These are phyloP conservation scores for Corythornis vintsioides DNA, from an alignment of 2,113 vertebrate species.

Conservation along the genomic window DNA sequence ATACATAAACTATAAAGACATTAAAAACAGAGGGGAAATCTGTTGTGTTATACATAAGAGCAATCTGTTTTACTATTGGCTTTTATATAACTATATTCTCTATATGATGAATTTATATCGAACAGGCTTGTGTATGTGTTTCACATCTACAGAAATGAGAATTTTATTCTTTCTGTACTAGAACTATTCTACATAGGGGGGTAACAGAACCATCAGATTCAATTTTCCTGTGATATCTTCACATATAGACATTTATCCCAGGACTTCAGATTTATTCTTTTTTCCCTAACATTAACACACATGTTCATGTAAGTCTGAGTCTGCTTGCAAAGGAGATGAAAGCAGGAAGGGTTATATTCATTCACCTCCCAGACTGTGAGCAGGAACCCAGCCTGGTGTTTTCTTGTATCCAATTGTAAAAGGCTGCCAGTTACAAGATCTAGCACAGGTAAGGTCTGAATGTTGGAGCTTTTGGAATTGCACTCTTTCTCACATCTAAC, in stretches of 20 bases:
- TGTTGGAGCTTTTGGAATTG: background rate
- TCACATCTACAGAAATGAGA: background rate
- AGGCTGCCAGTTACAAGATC: background rate
- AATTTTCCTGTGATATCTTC: background rate
- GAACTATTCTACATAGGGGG: background rate
- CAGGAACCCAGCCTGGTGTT: accelerated
- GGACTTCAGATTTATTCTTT: background rate
- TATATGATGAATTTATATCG: background rate
- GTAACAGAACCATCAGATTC: background rate
- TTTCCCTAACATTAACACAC: background rate
- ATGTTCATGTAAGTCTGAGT: background rate
- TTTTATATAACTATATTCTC: background rate
- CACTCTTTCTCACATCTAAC: background rate
- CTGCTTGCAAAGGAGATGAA: background rate
- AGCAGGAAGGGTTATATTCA: background rate
- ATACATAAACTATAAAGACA: background rate
- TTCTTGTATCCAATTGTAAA: background rate
- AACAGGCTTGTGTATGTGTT: background rate
- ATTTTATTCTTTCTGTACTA: background rate
- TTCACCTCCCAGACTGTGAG: background rate
- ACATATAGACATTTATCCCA: background rate
- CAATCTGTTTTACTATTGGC: background rate
- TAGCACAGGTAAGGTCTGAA: background rate
- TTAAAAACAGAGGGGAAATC: background rate
- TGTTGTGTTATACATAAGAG: background rate